phyloP scores from a whole-genome alignment of 2,113 vertebrate species.

The Gnathonemus echidnorhynchus region DNA sequence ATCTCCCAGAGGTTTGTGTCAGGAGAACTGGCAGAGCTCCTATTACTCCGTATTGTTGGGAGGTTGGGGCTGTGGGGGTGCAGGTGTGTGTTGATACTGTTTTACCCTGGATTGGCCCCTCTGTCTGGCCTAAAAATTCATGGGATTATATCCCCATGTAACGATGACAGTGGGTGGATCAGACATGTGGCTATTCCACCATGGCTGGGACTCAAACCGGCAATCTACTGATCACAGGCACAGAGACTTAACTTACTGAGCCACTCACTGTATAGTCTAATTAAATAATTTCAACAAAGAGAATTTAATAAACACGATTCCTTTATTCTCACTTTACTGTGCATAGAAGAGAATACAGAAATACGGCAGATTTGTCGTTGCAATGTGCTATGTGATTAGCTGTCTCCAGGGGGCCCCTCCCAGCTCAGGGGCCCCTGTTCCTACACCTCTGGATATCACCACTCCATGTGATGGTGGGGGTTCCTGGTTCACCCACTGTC shows the following conservation, averaged over 20 bases:
- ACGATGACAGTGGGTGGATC: not conserved
- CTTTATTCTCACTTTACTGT: not conserved
- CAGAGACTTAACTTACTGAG: no score
- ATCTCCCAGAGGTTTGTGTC: not conserved
- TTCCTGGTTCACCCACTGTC: not conserved
- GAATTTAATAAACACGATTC: not conserved
- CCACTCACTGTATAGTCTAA: no score
- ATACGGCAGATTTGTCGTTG: not conserved
- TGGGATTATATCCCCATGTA: not conserved
- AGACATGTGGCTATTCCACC: not conserved
- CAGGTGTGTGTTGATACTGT: not conserved
- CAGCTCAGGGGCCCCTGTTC: not conserved
- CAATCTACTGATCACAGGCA: no score
- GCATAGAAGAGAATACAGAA: not conserved
- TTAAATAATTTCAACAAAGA: no score
- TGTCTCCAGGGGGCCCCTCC: no score
- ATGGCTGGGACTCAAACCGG: no score
- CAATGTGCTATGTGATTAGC: not conserved
- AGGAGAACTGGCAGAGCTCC: not conserved
- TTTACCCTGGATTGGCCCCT: not conserved
- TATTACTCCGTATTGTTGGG: not conserved
- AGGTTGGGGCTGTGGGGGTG: not conserved
- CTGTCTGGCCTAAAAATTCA: not conserved
- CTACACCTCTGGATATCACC: no score
- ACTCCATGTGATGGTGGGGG: not conserved